Conservation (phyloP, 2,888 invertebrate genomes). For the Chymomyza procnemis region DNA sequence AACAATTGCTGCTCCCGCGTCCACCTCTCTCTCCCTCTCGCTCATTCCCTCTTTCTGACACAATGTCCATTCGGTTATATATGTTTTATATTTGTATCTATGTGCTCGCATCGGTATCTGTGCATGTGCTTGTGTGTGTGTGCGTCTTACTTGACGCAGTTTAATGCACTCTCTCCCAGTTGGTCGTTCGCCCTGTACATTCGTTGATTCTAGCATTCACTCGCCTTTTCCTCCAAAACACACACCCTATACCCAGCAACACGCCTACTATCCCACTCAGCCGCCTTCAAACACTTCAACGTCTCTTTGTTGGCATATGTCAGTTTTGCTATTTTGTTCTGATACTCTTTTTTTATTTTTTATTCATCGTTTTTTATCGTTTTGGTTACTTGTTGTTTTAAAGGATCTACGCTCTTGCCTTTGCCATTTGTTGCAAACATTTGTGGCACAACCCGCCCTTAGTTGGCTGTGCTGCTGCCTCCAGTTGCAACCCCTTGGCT, state of each 20-base stretch:
- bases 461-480: not conserved
- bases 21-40: no score
- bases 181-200: not conserved
- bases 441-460: constrained; percentile 1
- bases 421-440: constrained; percentile 2
- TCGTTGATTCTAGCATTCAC: no score
- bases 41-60: no score
- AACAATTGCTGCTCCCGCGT: not conserved
- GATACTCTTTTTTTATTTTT: constrained; percentile 10
- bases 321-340: constrained; percentile 36
- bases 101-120: no score
- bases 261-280: not conserved
- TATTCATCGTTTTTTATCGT: not conserved
- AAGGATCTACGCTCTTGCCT: not conserved
- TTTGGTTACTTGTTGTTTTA: not conserved
- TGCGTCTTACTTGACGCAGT: constrained; percentile 53
- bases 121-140: constrained; percentile 14
- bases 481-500: not conserved
- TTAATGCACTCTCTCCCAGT: constrained; percentile 58
- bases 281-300: constrained; percentile 1
- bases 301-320: constrained; percentile 55
- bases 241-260: not conserved
- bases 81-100: no score
- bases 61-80: no score
- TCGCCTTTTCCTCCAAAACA: not conserved